Base-by-base conservation (phyloP, 2,113 vertebrate species). In the Boleophthalmus pectinirostris region DNA sequence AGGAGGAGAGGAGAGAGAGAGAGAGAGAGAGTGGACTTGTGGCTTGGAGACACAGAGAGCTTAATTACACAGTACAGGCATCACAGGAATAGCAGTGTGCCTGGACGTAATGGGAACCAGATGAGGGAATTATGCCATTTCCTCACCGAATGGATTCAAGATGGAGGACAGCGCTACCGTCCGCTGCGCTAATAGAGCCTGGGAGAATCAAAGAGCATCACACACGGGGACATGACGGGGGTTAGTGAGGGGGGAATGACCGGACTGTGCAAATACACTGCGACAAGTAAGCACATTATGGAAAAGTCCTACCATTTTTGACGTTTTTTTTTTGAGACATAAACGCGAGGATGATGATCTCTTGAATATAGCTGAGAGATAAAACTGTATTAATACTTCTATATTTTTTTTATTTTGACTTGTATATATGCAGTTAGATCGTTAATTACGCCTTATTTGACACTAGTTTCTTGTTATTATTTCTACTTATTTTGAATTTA, bases 101-200 rank as follows among this genome's bases (percentile, higher is more conserved):
- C 56, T 66, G 33, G 68, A 76, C 81, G 78, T 89, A 92, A 93
- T 90, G 80, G 84, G 82, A 91, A 85, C 86, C 92, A 93, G 92
- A 93, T 88, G 91, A 92, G 77, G 80, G 82, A 90, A 92, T 91
- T 91, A 91, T 76, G 88, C 81, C 72, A 83, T 83, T 90, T 91
- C 92, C 90, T 90, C 86, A 82, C 73, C 73, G 86, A 90, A 91
- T 90, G 82, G 83, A 78, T 93, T 90, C 91, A 92, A 93, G 85
- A 92, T 90, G 90, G 84, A 66, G 67, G 72, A 82, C 83, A 75
- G 74, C n/a, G 81, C 88, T 92, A 89, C 89, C 79, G 83, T 90
- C 75, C 79, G 51, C 68, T 77, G 82, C 81, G 82, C 79, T 87
- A 88, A 91, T 85, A 66, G 82, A 87, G 77, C 78, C 60, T 47